phyloP scores from a whole-genome alignment of 2,888 invertebrate genomes.

The Sarcophaga subvicina region DNA sequence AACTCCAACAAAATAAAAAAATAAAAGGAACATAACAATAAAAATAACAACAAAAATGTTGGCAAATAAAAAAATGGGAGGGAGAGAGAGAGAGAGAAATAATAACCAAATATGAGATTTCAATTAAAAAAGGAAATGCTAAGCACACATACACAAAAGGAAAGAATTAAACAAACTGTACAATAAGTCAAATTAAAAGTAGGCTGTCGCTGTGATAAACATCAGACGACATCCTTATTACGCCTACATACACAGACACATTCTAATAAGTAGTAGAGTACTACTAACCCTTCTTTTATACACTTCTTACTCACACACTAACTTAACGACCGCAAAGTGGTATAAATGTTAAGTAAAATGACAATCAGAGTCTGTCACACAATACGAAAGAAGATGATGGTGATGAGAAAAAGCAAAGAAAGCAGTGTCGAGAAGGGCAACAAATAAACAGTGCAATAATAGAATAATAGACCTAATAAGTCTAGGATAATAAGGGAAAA shows the following conservation, averaged over 20 bases:
- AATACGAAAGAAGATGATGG: not conserved
- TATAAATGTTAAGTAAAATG: slow-evolving; percentile 34
- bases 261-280: not conserved
- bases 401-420: slow-evolving; percentile 9
- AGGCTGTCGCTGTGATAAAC: slow-evolving; percentile 61
- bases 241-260: not conserved
- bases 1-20: not conserved
- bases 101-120: slow-evolving; percentile 58
- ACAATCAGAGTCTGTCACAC: not conserved
- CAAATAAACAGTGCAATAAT: not conserved
- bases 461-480: slow-evolving; percentile 61
- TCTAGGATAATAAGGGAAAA: not conserved
- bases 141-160: slow-evolving; percentile 21
- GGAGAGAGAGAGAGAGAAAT: not conserved
- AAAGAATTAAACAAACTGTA: slow-evolving; percentile 33
- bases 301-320: not conserved
- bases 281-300: not conserved
- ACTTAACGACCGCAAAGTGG: slow-evolving; percentile 69
- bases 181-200: slow-evolving; percentile 65
- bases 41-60: slow-evolving; percentile 25
- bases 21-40: slow-evolving; percentile 13
- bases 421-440: slow-evolving; percentile 30
- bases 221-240: slow-evolving; percentile 63
- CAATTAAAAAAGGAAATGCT: slow-evolving; percentile 65
- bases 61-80: slow-evolving; percentile 29